phyloP scores from a whole-genome alignment of 2,888 invertebrate genomes.

The Ypsolopha sequella region DNA sequence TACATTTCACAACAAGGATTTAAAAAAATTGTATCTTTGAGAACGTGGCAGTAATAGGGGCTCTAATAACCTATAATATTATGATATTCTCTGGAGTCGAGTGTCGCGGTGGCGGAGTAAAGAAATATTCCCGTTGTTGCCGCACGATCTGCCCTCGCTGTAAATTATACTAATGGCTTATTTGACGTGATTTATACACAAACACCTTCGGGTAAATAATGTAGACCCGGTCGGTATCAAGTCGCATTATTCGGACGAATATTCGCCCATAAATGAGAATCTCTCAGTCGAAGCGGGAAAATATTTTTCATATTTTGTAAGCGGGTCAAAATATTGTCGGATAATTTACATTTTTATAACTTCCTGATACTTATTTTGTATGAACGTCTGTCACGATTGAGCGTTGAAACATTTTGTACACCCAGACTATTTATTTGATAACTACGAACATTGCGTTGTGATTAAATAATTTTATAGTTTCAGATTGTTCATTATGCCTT shows the following conservation, averaged over 20 bases:
- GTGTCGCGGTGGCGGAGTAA: neutral
- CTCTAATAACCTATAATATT: neutral
- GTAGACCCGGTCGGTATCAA: slow-evolving; percentile 1
- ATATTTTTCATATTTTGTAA: neutral
- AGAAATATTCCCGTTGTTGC: slow-evolving; percentile 19
- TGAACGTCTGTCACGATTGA: too few species aligned
- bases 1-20: too few species aligned
- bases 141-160: slow-evolving; percentile 23
- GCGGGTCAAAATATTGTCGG: neutral
- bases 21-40: too few species aligned
- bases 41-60: too few species aligned
- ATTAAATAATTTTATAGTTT: too few species aligned
- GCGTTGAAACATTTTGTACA: too few species aligned
- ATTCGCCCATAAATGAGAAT: neutral
- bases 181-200: slow-evolving; percentile 32
- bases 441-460: too few species aligned
- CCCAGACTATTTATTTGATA: too few species aligned
- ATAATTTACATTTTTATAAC: too few species aligned
- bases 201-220: slow-evolving; percentile 18
- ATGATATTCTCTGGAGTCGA: neutral
- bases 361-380: too few species aligned
- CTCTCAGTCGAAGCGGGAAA: neutral
- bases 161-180: slow-evolving; percentile 41
- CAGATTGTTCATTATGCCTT: too few species aligned
- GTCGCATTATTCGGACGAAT: neutral